phyloP scores from a whole-genome alignment of 2,888 invertebrate genomes.

The Amphipyra berbera region DNA sequence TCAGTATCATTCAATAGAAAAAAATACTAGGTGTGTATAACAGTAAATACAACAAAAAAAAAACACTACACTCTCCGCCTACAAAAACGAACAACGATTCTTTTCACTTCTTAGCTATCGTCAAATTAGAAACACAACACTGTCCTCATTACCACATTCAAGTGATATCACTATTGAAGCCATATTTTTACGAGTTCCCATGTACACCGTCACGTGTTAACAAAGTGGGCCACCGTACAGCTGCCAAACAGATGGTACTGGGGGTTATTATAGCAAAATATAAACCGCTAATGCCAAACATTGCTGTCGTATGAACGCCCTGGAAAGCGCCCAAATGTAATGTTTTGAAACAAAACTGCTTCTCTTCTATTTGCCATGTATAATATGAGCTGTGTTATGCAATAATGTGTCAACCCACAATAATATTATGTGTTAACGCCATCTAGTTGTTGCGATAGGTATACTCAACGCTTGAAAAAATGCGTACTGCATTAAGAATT shows the following conservation, averaged over 20 bases:
- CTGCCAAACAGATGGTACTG: constrained; percentile 74
- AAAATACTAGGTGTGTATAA: too few species aligned
- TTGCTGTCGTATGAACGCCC: constrained; percentile 46
- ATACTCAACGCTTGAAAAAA: too few species aligned
- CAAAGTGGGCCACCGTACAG: constrained; percentile 73
- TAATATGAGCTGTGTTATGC: too few species aligned
- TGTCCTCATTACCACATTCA: constrained; percentile 45
- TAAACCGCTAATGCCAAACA: constrained; percentile 63
- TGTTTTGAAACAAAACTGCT: constrained; percentile 47
- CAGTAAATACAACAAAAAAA: background rate
- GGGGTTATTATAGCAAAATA: constrained; percentile 69
- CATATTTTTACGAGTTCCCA: constrained; percentile 51
- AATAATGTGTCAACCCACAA: too few species aligned
- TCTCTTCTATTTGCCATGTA: constrained; percentile 24
- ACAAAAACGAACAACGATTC: constrained; percentile 15
- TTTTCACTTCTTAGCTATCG: constrained; percentile 20
- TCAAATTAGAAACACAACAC: constrained; percentile 31
- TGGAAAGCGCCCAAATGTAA: constrained; percentile 60
- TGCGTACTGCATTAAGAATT: too few species aligned
- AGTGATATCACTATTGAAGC: constrained; percentile 46
- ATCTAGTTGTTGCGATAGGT: too few species aligned
- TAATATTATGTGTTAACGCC: too few species aligned
- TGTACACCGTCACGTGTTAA: constrained; percentile 68
- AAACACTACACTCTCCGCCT: background rate
- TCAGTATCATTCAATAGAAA: background rate